phyloP scores from a whole-genome alignment of 2,797 vertebrate genomes.

The Oreochromis mossambicus region DNA sequence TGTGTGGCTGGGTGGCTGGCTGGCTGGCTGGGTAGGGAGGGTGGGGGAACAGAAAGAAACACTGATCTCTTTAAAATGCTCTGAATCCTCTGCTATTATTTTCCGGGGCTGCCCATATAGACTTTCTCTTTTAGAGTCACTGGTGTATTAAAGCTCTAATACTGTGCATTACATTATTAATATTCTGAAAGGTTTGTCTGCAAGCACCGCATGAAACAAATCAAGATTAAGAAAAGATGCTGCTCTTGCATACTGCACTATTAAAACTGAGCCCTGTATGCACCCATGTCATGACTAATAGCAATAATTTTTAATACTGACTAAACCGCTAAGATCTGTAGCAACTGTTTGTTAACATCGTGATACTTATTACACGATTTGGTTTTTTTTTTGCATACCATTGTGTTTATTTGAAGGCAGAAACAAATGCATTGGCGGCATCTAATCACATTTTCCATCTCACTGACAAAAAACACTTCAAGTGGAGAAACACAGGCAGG shows the following conservation, averaged over 20 bases:
- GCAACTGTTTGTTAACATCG: neutral
- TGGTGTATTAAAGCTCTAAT: neutral
- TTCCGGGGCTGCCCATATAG: neutral
- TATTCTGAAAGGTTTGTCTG: neutral
- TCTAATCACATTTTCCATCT: neutral
- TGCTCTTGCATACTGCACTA: slow-evolving; percentile 5
- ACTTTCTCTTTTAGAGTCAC: neutral
- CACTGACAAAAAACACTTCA: neutral
- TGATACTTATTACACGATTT: slow-evolving; percentile 26
- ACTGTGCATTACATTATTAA: slow-evolving; percentile 1
- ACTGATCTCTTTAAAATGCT: slow-evolving; percentile 57
- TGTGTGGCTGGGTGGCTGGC: neutral
- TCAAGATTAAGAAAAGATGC: slow-evolving; percentile 27
- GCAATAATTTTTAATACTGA: slow-evolving; percentile 16
- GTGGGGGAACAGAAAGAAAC: slow-evolving; percentile 39
- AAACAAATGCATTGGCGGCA: neutral
- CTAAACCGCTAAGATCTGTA: slow-evolving; percentile 35
- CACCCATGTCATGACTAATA: slow-evolving; percentile 8
- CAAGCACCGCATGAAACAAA: slow-evolving; percentile 11
- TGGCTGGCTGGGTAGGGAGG: neutral
- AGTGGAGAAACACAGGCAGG: slow-evolving; percentile 6
- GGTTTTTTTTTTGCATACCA: neutral
- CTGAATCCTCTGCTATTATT: slow-evolving; percentile 32
- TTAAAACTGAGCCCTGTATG: slow-evolving; percentile 1
- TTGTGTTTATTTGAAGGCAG: neutral